Conservation (phyloP, 2,113 vertebrate species). For the Columba janthina region DNA sequence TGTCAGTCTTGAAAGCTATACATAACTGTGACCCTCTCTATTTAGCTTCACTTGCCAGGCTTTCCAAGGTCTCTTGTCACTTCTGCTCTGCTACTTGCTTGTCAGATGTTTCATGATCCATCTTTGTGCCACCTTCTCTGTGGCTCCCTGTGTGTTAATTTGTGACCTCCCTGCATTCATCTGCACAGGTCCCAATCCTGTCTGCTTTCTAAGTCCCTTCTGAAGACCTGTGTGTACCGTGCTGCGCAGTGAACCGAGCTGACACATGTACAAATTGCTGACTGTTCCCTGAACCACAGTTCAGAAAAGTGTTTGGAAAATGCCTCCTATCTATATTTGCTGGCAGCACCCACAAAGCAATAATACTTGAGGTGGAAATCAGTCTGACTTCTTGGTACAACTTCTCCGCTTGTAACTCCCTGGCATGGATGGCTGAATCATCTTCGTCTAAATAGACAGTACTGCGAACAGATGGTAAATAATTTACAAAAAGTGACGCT, state of each 20-base stretch:
- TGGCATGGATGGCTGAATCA: constrained; percentile 54
- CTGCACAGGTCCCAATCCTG: background rate
- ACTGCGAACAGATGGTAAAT: constrained; percentile 68
- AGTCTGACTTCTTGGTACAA: constrained; percentile 40
- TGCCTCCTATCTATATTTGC: background rate
- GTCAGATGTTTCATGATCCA: background rate
- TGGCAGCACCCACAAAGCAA: constrained; percentile 35
- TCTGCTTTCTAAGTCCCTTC: background rate
- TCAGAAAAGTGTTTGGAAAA: constrained; percentile 19
- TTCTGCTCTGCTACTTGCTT: background rate
- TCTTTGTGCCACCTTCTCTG: background rate
- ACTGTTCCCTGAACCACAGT: background rate
- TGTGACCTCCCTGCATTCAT: background rate
- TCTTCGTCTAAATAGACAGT: constrained; percentile 46
- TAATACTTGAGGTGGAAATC: constrained; percentile 43
- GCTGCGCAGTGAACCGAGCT: background rate
- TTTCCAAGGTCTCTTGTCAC: constrained; percentile 20
- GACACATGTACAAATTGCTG: constrained; percentile 15
- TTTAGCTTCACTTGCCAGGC: background rate
- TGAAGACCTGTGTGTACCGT: background rate
- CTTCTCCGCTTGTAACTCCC: constrained; percentile 48
- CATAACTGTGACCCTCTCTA: background rate
- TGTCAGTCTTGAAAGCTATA: constrained; percentile 11
- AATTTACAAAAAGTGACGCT: constrained; percentile 46
- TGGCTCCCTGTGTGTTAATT: background rate